A percentile compares a stretch with the other conserved stretches of the same genome.
These are phyloP conservation scores for Heptranchias perlo DNA, from an alignment of 2,113 vertebrate genomes.

Conservation along the genomic window DNA sequence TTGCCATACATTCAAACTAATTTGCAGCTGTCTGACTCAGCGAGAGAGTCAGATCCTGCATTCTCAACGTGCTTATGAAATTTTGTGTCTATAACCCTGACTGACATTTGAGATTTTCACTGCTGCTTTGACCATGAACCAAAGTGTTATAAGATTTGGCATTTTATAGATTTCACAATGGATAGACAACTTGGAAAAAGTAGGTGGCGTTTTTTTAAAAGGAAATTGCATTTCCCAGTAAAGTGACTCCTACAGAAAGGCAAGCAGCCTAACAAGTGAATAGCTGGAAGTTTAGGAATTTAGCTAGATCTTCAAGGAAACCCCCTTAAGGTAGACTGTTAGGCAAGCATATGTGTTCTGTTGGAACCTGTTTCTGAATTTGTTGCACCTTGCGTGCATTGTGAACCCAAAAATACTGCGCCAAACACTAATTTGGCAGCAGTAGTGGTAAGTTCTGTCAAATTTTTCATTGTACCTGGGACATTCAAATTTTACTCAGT, in stretches of 20 bases:
- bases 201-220: background rate
- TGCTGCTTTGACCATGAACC: background rate
- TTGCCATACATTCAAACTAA: background rate
- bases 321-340: background rate
- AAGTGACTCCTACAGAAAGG: background rate
- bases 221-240: background rate
- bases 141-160: background rate
- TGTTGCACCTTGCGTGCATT: background rate
- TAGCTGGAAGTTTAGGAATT: background rate
- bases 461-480: background rate
- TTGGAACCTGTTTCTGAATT: background rate
- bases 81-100: background rate
- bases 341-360: background rate
- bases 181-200: background rate
- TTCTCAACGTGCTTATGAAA: background rate
- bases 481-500: background rate
- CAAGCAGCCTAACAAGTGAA: background rate
- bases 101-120: background rate
- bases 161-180: background rate
- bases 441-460: background rate
- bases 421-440: background rate
- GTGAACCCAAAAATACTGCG: background rate
- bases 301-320: background rate
- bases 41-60: background rate
- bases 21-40: background rate